Evolutionary conservation across 2,113 vertebrate genomes (phyloP).

Genomic region (Anarhynchus alexandrinus): DNA sequence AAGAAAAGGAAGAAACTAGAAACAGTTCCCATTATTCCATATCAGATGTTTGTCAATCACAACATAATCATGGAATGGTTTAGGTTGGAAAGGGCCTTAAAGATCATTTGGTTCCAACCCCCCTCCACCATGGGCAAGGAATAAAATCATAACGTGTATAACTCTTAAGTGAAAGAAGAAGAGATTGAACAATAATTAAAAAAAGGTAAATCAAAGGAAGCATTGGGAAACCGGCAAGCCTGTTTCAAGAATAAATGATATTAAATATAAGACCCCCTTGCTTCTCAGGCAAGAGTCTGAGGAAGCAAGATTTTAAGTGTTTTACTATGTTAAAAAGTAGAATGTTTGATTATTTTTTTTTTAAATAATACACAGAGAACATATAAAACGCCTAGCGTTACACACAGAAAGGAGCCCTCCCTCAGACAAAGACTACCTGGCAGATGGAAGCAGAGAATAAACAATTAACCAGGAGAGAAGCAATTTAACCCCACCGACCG

Average conservation of each 20-base stretch:
- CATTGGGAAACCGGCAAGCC: background rate
- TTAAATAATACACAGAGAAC: background rate
- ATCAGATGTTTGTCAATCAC: background rate
- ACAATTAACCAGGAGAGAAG: background rate
- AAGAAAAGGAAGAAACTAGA: background rate
- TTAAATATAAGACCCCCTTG: background rate
- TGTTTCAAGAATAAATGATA: background rate
- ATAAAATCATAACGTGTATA: background rate
- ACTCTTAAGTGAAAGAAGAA: background rate
- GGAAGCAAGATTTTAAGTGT: background rate
- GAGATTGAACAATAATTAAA: background rate
- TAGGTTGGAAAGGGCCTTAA: background rate
- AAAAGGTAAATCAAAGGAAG: background rate
- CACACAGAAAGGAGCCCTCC: background rate
- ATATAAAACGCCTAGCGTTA: rapidly evolving
- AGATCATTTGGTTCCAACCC: background rate
- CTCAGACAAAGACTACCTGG: background rate
- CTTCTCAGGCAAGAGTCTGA: background rate
- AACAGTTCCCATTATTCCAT: background rate
- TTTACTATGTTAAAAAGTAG: background rate
- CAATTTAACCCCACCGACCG: background rate
- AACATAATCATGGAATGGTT: background rate
- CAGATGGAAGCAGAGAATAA: background rate
- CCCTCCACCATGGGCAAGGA: no score
- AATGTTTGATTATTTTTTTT: background rate